Evolutionary conservation across 2,113 vertebrate species (phyloP).

Genomic region (Turdus rufiventris): DNA sequence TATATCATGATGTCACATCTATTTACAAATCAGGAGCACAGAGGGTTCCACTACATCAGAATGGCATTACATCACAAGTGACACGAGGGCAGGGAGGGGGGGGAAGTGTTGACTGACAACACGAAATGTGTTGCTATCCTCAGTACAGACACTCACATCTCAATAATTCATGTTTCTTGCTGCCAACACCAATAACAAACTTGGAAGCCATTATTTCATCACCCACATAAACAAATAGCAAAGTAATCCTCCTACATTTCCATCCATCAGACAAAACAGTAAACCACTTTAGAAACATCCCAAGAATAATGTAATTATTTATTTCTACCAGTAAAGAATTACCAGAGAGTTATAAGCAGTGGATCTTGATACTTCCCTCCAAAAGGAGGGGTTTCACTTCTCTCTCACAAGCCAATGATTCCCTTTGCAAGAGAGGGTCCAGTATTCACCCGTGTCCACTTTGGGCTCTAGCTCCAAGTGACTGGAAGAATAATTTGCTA

Average conservation of each 20-base stretch:
- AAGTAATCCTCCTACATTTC: background rate
- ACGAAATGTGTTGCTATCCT: slow-evolving; percentile 24
- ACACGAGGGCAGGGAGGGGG: background rate
- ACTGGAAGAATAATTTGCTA: background rate
- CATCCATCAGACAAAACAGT: background rate
- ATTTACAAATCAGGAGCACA: background rate
- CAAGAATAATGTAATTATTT: slow-evolving; percentile 35
- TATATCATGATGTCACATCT: background rate
- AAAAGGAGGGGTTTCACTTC: background rate
- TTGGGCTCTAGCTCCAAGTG: background rate
- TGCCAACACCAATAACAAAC: slow-evolving; percentile 30
- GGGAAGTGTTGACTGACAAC: slow-evolving; percentile 1
- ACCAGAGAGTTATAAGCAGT: slow-evolving; percentile 15
- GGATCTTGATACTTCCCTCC: background rate
- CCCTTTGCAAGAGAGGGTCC: background rate
- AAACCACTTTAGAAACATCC: slow-evolving; percentile 20
- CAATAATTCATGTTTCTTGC: background rate
- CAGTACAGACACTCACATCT: background rate
- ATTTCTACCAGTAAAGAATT: slow-evolving; percentile 39
- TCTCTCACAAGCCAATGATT: background rate
- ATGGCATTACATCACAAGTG: background rate
- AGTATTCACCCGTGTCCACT: background rate
- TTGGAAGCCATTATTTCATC: background rate
- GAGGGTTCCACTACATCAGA: background rate
- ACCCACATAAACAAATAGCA: background rate